Conservation (phyloP, 1,140 invertebrate genomes). For the Pseudomyrmex gracilis region DNA sequence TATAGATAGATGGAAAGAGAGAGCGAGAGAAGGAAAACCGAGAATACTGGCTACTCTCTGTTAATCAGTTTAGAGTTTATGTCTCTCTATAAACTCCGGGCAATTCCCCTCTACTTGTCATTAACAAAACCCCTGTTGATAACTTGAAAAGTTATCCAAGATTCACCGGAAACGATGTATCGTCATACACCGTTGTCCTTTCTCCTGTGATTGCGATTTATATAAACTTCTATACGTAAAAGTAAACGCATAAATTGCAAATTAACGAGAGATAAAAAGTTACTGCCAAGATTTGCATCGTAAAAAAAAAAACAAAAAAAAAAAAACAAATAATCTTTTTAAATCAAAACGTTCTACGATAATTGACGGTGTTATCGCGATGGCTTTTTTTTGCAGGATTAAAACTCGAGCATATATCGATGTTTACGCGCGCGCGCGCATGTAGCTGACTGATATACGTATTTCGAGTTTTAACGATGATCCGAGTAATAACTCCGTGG, state of each 20-base stretch:
- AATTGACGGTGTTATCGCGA: conserved; percentile 34
- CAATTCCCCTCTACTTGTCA: conserved; percentile 83
- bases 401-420: conserved; percentile 58
- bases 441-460: conserved; percentile 80
- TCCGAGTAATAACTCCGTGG: conserved; percentile 84
- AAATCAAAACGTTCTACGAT: conserved; percentile 39
- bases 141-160: conserved; percentile 86
- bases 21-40: conserved; percentile 55
- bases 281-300: conserved; percentile 55
- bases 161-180: conserved; percentile 73
- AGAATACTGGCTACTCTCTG: conserved; percentile 81
- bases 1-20: neutral
- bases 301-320: too few relatives aligned
- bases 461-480: conserved; percentile 85
- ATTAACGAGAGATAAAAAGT: conserved; percentile 54
- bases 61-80: conserved; percentile 87
- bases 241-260: conserved; percentile 41
- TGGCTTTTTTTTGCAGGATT: conserved; percentile 63
- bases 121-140: conserved; percentile 86
- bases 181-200: conserved; percentile 24
- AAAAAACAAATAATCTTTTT: conserved; percentile 37
- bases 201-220: conserved; percentile 3
- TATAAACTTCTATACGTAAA: conserved; percentile 29
- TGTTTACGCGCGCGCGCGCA: conserved; percentile 54
- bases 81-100: conserved; percentile 83